These are phyloP conservation scores for Pogonus chalceus DNA, from an alignment of 1,140 invertebrate species.

Conservation along the genomic window DNA sequence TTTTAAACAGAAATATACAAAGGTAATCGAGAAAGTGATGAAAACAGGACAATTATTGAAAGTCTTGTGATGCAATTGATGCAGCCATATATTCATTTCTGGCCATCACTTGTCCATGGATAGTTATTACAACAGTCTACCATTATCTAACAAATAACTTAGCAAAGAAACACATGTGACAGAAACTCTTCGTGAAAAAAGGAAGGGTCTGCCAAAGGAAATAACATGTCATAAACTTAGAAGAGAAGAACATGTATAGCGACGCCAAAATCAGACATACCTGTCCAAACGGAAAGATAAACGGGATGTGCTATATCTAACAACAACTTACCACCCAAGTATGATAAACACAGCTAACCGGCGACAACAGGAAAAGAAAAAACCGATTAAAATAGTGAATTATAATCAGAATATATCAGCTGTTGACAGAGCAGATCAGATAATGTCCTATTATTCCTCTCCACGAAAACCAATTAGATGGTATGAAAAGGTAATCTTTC, in stretches of 20 bases:
- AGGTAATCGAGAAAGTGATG: conserved; percentile 17
- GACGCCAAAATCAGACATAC: neutral
- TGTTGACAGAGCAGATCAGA: conserved; percentile 15
- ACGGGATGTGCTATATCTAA: conserved; percentile 20
- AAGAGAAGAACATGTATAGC: conserved; percentile 19
- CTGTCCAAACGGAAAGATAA: conserved; percentile 29
- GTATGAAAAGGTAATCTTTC: too few relatives aligned
- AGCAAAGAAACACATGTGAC: too few relatives aligned
- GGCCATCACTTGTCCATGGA: too few relatives aligned
- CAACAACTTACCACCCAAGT: too few relatives aligned
- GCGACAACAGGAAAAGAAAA: conserved; percentile 13
- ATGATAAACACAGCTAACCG: too few relatives aligned
- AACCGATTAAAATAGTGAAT: conserved; percentile 18
- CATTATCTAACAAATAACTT: too few relatives aligned
- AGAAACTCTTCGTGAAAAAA: conserved; percentile 22
- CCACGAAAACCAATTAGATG: too few relatives aligned
- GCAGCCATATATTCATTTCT: conserved; percentile 19
- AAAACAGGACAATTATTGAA: conserved; percentile 9
- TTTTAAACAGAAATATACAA: conserved; percentile 27
- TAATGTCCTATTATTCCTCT: too few relatives aligned
- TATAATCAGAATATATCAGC: conserved; percentile 15
- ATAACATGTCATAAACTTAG: conserved; percentile 18
- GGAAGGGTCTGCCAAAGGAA: conserved; percentile 20
- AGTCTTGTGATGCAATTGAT: conserved; percentile 19
- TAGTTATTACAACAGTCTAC: too few relatives aligned